phyloP scores from a whole-genome alignment of 1,140 invertebrate species.

The Anastatus disparis region DNA sequence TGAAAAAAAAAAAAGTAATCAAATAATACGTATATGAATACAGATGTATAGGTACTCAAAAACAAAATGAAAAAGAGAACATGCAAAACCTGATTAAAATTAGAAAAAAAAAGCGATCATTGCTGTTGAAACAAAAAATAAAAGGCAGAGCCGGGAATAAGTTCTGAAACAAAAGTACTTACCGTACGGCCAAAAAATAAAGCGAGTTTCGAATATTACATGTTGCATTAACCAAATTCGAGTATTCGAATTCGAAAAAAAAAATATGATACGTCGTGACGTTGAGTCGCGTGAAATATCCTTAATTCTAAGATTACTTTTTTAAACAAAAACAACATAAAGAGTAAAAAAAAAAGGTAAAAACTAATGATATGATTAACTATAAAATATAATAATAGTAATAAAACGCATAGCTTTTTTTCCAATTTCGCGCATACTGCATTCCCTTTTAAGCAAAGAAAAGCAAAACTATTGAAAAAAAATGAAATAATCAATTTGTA shows the following conservation, averaged over 20 bases:
- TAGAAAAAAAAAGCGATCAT: slow-evolving; percentile 3
- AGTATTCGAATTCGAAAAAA: background rate
- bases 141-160: slow-evolving; percentile 22
- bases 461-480: background rate
- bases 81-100: background rate
- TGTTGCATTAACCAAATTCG: background rate
- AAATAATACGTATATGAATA: slow-evolving; percentile 46
- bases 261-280: background rate
- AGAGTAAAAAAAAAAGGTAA: background rate
- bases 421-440: slow-evolving; percentile 24
- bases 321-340: background rate
- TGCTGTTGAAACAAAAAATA: background rate
- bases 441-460: background rate
- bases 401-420: slow-evolving; percentile 28
- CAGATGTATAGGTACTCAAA: slow-evolving; percentile 37
- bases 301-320: slow-evolving; percentile 20
- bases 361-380: background rate
- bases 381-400: background rate
- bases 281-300: background rate
- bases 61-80: slow-evolving; percentile 8
- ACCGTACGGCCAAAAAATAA: background rate
- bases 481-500: too few relatives aligned
- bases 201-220: background rate
- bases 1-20: slow-evolving; percentile 53
- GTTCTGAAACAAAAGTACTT: background rate